A percentile compares a stretch with the other conserved stretches of the same genome.
phyloP scores from a whole-genome alignment of 2,888 invertebrate species.

The Nephrotoma appendiculata region DNA sequence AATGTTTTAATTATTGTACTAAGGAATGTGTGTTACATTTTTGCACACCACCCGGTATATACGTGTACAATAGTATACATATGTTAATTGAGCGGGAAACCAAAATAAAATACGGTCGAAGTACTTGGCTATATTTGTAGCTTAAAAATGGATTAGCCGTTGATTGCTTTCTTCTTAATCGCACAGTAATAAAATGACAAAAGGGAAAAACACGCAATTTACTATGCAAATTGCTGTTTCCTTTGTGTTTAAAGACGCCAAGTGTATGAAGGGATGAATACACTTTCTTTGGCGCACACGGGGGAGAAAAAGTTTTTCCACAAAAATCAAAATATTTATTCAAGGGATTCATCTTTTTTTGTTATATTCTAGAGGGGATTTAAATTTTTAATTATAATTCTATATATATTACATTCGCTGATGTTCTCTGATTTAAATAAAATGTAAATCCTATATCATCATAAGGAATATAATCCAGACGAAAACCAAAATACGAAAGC shows the following conservation, averaged over 20 bases:
- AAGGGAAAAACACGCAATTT: not conserved
- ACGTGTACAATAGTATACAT: not conserved
- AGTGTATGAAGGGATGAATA: not conserved
- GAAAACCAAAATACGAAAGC: not conserved
- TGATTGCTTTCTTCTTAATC: not conserved
- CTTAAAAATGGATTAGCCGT: not conserved
- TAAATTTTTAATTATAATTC: not conserved
- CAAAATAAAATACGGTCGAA: not conserved
- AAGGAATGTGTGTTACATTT: not conserved
- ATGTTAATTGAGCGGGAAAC: not conserved
- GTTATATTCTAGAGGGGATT: not conserved
- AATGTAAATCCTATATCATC: not conserved
- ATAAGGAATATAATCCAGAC: not conserved
- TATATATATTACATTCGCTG: not conserved
- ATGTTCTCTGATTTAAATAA: not conserved
- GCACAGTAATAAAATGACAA: not conserved
- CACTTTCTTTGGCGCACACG: not conserved
- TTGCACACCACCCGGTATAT: not conserved
- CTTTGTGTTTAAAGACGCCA: not conserved
- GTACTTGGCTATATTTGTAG: not conserved
- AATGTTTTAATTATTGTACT: not conserved
- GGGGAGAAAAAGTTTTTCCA: not conserved
- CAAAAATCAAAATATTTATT: not conserved
- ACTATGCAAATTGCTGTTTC: not conserved
- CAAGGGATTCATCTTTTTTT: not conserved